Conservation (phyloP, 2,888 invertebrate genomes). For the Chaetogeoica ovagalla region DNA sequence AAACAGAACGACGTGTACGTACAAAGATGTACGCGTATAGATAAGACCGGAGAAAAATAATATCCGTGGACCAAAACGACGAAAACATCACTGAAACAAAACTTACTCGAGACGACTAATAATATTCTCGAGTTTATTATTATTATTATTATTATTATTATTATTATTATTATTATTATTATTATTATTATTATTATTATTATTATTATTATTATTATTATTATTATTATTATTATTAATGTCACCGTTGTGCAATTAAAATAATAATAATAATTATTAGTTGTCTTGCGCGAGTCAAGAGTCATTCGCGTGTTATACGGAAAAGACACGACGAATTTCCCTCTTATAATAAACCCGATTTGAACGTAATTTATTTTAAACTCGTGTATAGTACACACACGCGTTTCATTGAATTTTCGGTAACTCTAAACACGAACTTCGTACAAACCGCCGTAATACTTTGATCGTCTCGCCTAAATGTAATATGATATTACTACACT, state of each 20-base stretch:
- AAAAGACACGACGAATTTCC: not conserved
- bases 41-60: not conserved
- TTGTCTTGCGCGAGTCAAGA: too few species aligned
- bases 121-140: not conserved
- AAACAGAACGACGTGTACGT: not conserved
- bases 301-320: not conserved
- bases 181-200: too few species aligned
- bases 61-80: not conserved
- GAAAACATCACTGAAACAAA: slow-evolving; percentile 11
- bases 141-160: too few species aligned
- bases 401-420: slow-evolving; percentile 27
- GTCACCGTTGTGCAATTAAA: too few species aligned
- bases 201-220: too few species aligned
- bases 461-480: slow-evolving; percentile 29
- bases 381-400: too few species aligned
- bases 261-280: too few species aligned
- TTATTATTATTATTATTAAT: too few species aligned
- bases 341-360: slow-evolving; percentile 14
- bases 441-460: slow-evolving; percentile 28
- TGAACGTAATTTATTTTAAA: not conserved
- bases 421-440: slow-evolving; percentile 12
- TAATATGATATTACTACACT: slow-evolving; percentile 10
- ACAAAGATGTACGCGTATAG: not conserved
- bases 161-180: too few species aligned
- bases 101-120: slow-evolving; percentile 1